Evolutionary conservation across 1,140 invertebrate genomes (phyloP), one percentile per base, ranked within the genome.

Genomic region (Psilanteris sp.): DNA sequence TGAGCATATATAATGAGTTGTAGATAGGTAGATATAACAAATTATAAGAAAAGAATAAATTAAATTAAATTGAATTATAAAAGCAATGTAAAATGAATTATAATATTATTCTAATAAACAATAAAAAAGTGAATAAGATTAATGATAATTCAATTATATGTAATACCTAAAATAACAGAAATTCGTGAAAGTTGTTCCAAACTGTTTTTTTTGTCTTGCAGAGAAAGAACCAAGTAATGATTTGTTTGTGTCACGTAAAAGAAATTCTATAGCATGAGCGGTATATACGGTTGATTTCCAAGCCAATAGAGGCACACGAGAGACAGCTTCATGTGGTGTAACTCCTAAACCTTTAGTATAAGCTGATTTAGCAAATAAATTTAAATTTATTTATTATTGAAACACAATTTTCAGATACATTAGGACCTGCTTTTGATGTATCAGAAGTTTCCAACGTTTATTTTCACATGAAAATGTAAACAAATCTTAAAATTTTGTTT

Each of bases 271-370:
- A 2, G 94, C 90, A 81, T 95, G 93, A 62, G 98, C 92, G 2
- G 97, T 97, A 85, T 96, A 99, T 1, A 96, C 92, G 64, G 95
- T 94, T 13, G 92, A 94, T 80, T 94, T 92, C 94, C 94, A 97
- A 8, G 91, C 90, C 72, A 92, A 88, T 82, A 75, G 92, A 78
- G 92, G 91, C 7, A 94, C 88, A 26, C 92, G 86, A 4, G 87
- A 85, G 81, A 94, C 92, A 11, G 87, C 88, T 20, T 91, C 89
- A 80, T 92, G 89, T 3, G 90, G 90, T 20, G 91, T 86, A 4
- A 91, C 88, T 41, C 88, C 89, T n/a, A 91, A 83, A 2, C 91
- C 91, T 76, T 90, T 90, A 0, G 89, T 91, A 66, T 91, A 93
- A 6, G 90, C 89, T 24, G 90, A 89, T 79, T 92, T 89, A 13